These are phyloP conservation scores for Calephelis nemesis DNA, from an alignment of 1,140 invertebrate species.

Conservation along the genomic window DNA sequence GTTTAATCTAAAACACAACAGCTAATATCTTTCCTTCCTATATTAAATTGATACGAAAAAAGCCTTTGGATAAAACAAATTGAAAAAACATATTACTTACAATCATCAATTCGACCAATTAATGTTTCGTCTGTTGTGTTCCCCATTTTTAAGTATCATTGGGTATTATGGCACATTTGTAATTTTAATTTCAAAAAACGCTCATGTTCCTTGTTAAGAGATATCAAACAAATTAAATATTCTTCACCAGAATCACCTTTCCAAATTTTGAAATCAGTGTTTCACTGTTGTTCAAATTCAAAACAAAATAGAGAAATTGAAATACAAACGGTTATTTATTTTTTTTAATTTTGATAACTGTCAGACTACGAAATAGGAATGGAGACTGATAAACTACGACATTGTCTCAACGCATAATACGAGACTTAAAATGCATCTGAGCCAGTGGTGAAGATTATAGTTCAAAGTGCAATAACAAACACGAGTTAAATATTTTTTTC, in stretches of 20 bases:
- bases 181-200: neutral
- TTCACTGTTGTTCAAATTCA: neutral
- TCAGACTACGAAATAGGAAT: neutral
- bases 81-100: neutral
- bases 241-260: too few relatives aligned
- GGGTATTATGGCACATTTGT: neutral
- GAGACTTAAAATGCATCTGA: too few relatives aligned
- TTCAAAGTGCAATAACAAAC: too few relatives aligned
- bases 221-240: too few relatives aligned
- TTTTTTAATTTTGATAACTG: conserved; percentile 25
- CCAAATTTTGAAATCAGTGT: neutral
- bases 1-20: too few relatives aligned
- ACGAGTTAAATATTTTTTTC: too few relatives aligned
- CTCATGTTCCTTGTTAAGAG: neutral
- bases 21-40: too few relatives aligned
- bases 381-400: too few relatives aligned
- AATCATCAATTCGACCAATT: conserved; percentile 64
- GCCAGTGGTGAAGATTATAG: too few relatives aligned
- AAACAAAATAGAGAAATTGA: neutral
- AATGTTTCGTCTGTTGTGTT: conserved; percentile 53
- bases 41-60: too few relatives aligned
- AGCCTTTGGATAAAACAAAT: too few relatives aligned
- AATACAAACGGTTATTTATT: conserved; percentile 9
- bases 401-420: neutral
- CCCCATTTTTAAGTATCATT: conserved; percentile 33